Base-by-base conservation (phyloP, 1,140 invertebrate genomes). In the Panagrolaimus sp. region DNA sequence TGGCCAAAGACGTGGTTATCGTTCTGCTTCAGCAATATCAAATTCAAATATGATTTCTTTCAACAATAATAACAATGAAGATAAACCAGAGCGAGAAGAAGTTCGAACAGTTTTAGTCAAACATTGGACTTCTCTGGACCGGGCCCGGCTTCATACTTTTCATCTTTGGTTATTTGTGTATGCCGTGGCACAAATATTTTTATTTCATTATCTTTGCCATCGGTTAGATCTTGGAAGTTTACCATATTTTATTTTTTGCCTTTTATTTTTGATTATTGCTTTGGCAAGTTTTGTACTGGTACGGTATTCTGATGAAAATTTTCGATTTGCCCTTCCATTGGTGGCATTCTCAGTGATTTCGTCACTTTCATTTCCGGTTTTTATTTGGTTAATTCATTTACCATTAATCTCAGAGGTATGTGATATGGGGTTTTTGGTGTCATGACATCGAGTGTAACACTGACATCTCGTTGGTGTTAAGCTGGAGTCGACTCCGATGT, bases 141-240 rank as follows among this genome's bases (percentile, higher is more conserved):
- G 78, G 24, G 80, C 80, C 6, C 63, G 80, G 17, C 71, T 82
- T 12, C 82, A 82, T 58, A 83, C 79, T 15, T 82, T 82, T 67
- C 79, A 82, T 52, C 63, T 83, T 8, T 83, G 81, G 81, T 72
- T 83, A 43, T 76, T 83, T 28, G 62, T 83, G 9, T 82, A 82
- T 58, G 47, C 79, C 2, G 67, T 76, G 12, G 81, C 79, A 21
- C 77, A 83, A 46, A 75, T 82, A 17, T 83, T 82, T 65, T 64
- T 81, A 8, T 81, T 79, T 44, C 77, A 81, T 47, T 81, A 81
- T 65, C 69, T 81, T 12, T 78, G 76, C 46, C 76, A 76, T 65
- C 66, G 75, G 45, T 38, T 67, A 8, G 43, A 26, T 67, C 46
- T 32, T 38, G 46, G 21, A 17, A 52, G 46, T 45, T 63, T 76